Evolutionary conservation across 2,888 invertebrate species (phyloP).

Genomic region (Agrochola lota): DNA sequence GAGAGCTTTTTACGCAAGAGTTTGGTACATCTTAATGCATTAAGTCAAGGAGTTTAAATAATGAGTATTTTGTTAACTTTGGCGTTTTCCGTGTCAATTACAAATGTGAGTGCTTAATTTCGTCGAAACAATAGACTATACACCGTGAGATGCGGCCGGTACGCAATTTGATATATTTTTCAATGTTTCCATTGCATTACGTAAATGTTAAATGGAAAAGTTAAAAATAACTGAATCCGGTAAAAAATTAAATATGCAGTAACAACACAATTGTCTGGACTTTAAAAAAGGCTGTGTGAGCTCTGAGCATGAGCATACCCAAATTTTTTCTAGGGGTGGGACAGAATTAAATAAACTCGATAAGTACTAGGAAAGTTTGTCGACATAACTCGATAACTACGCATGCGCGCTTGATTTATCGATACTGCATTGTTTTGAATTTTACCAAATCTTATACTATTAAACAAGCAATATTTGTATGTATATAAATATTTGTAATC

Average conservation of each 20-base stretch:
- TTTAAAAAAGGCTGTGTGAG: neutral
- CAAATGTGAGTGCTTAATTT: constrained; percentile 67
- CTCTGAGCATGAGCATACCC: too few species aligned
- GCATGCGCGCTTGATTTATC: too few species aligned
- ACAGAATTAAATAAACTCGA: too few species aligned
- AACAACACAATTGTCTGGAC: neutral
- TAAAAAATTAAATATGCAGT: neutral
- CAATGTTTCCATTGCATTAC: constrained; percentile 58
- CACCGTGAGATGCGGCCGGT: constrained; percentile 74
- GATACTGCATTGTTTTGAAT: too few species aligned
- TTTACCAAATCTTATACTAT: too few species aligned
- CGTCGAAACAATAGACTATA: constrained; percentile 72
- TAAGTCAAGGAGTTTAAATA: constrained; percentile 51
- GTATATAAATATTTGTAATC: too few species aligned
- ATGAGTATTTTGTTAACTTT: constrained; percentile 58
- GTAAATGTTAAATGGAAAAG: constrained; percentile 29
- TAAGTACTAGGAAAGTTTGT: too few species aligned
- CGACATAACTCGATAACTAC: too few species aligned
- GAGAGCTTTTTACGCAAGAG: constrained; percentile 11
- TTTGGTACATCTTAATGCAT: constrained; percentile 39
- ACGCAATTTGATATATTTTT: constrained; percentile 51
- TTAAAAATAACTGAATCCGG: constrained; percentile 1
- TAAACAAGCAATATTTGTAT: too few species aligned
- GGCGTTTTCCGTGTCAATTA: constrained; percentile 71
- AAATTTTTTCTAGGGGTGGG: too few species aligned